Evolutionary conservation across 2,113 vertebrate genomes (phyloP), one percentile per base, ranked within the genome.

Genomic region (Oenanthe oenanthe): DNA sequence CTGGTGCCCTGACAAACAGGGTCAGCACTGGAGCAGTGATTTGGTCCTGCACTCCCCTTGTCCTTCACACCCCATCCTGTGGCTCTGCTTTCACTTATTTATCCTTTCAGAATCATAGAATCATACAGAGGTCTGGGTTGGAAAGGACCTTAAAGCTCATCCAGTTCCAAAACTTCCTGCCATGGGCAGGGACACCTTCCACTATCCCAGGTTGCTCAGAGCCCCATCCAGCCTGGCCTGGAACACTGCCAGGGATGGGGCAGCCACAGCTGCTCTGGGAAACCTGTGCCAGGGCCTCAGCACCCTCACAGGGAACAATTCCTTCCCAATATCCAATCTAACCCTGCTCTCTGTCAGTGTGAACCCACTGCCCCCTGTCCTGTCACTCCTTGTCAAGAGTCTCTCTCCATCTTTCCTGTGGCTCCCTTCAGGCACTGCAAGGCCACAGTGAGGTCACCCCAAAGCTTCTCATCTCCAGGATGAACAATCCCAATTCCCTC

Each of bases 391-490:
- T 34, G 25, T 29, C 14, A 13, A 31, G 2, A 71, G 29, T 34
- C 19, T 56, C 31, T 36, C 34, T 36, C 34, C 48, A 14, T 34
- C 29, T 45, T 54, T 26, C 22, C 34, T 71, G 16, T 17, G 1
- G 16, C 4, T 62, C 40, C 63, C 48, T 62, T 54, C 65, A 62
- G 24, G 48, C 7, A 5, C 66, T 88, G 48, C 13, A 40, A 78
- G 29, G 24, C 1, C 1, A 4, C n/a, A 34, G 0, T 62, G 1
- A 11, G 10, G 7, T 56, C 24, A 34, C 8, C 8, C 25, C 34
- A 31, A 17, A 56, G 28, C 7, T 71, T 78, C 48, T 13, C 56
- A 11, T 63, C 11, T 32, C 57, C 66, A 63, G 31, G 31, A 7
- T 31, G 17, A 34, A 10, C 34, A 63, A 43, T 79, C 34, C 20